Conservation (phyloP, 1,140 invertebrate genomes). For the Eciton burchellii region DNA sequence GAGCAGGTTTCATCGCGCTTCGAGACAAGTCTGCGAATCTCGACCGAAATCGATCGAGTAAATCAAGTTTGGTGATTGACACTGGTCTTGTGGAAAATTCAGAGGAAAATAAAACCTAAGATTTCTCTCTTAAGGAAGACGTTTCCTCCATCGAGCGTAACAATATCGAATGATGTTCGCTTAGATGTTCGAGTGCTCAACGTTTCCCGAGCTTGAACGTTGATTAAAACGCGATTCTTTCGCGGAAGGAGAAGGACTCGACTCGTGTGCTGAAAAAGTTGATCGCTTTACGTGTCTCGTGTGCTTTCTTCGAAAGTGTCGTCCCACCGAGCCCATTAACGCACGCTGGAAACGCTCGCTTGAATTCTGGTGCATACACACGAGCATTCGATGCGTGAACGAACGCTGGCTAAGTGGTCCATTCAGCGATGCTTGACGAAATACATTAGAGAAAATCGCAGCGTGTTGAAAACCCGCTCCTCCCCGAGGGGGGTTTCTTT, state of each 20-base stretch:
- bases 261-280: slow-evolving; percentile 21
- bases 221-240: background rate
- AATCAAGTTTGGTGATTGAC: too few species aligned
- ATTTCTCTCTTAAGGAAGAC: background rate
- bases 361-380: slow-evolving; percentile 38
- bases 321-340: slow-evolving; percentile 63
- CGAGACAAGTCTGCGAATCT: too few species aligned
- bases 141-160: background rate
- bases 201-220: background rate
- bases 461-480: slow-evolving; percentile 77
- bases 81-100: background rate
- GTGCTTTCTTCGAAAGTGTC: slow-evolving; percentile 3
- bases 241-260: background rate
- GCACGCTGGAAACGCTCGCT: slow-evolving; percentile 54
- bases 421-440: slow-evolving; percentile 77
- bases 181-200: background rate
- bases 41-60: too few species aligned
- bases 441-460: slow-evolving; percentile 81
- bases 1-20: background rate
- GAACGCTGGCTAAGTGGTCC: slow-evolving; percentile 77
- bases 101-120: background rate
- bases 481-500: slow-evolving; percentile 14
- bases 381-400: slow-evolving; percentile 25
- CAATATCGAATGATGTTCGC: background rate
- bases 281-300: background rate